Base-by-base conservation (phyloP, 2,888 invertebrate genomes). In the Congeria kusceri region DNA sequence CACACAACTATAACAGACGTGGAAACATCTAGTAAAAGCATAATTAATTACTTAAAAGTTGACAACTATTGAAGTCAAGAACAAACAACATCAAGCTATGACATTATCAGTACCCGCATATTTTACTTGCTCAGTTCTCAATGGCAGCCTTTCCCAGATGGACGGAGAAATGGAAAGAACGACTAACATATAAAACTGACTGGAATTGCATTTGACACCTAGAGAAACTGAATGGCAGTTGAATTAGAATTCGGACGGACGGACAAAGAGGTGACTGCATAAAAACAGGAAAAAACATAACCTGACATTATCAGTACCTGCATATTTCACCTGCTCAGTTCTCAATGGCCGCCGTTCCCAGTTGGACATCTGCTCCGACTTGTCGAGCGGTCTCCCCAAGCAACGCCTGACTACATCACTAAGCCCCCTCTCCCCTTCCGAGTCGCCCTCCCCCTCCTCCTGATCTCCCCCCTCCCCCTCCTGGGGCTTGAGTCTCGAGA, bases 311-410 rank as follows among this genome's bases (percentile, higher is more conserved):
- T 28, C 65, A 74, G 25, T 72, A 93, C 93, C 92, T 74, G 93
- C 93, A 86, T 93, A 93, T n/a, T 72, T 72, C 15, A 92, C 72
- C 84, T 93, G 93, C n/a, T 89, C 82, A 4, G 64, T 67, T 39
- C 92, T 66, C 5, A 93, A 84, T 1, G 93, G 93, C 13, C 93
- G 79, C 61, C 89, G 83, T 80, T 93, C 92, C 93, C 93, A 93
- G 88, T 93, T 88, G 0, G 93, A 93, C 90, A 93, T 90, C 86
- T 93, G 93, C 75, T 93, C 91, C 0, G 84, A 77, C 80, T 93
- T 93, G 72, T 91, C 86, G 0, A 93, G 87, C 0, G 92, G 93
- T 76, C 88, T 89, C 0, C 93, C 93, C 20, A 93, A 82, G 70
- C 89, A 92, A 65, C 86, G 86, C 27, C 88, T 80, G 5, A 92